Conservation (phyloP, 64 coral and sea anemone genomes). For the Dendrophyllia cribrosa region DNA sequence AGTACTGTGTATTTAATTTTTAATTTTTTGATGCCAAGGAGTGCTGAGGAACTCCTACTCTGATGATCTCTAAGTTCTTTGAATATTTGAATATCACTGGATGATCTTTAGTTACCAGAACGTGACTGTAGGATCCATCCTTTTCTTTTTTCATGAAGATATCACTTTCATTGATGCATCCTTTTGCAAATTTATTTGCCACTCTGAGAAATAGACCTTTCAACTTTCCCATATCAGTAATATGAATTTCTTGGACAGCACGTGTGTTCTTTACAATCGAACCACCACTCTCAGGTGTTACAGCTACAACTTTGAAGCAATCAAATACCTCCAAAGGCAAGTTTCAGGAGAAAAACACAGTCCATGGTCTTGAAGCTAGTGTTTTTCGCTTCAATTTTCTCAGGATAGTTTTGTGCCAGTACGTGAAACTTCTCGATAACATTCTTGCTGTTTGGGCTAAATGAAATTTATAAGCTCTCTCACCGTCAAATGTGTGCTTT, state of each 20-base stretch:
- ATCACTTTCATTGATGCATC: slow-evolving; percentile 17
- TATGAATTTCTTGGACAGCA: slow-evolving; percentile 53
- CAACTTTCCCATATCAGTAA: slow-evolving; percentile 53
- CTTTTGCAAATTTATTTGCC: slow-evolving; percentile 54
- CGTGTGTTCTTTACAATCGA: slow-evolving; percentile 58
- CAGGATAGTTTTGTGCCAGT: slow-evolving; percentile 62
- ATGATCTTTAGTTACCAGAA: slow-evolving; percentile 20
- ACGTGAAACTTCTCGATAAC: slow-evolving; percentile 29
- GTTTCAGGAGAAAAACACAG: slow-evolving; percentile 47
- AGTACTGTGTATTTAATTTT: slow-evolving; percentile 27
- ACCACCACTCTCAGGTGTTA: slow-evolving; percentile 47
- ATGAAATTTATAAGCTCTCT: slow-evolving; percentile 69
- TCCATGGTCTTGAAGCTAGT: slow-evolving; percentile 57
- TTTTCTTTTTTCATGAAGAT: slow-evolving; percentile 29
- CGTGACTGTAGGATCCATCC: slow-evolving; percentile 43
- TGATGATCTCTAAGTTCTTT: slow-evolving; percentile 51
- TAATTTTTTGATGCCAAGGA: slow-evolving; percentile 37
- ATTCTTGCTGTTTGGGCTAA: slow-evolving; percentile 54
- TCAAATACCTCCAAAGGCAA: slow-evolving; percentile 64
- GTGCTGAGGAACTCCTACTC: slow-evolving; percentile 61
- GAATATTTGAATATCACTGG: slow-evolving; percentile 57
- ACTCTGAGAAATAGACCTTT: slow-evolving; percentile 27
- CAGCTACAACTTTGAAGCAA: slow-evolving; percentile 69
- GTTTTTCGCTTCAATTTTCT: slow-evolving; percentile 69
- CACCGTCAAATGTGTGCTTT: slow-evolving; percentile 32